phyloP scores from a whole-genome alignment of 2,888 invertebrate species.

The Limnephilus marmoratus region DNA sequence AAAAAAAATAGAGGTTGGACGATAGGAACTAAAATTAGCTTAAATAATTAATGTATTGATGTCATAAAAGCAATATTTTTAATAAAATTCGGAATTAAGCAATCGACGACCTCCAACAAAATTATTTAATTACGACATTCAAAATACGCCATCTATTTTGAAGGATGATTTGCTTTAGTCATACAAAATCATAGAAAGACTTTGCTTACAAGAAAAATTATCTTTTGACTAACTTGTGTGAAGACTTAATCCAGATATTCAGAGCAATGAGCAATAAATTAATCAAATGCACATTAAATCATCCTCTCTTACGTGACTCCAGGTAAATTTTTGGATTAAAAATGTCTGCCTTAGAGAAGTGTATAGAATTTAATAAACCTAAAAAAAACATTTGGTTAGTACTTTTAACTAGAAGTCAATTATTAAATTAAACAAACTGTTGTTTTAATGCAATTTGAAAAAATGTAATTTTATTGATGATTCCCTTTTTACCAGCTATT shows the following conservation, averaged over 20 bases:
- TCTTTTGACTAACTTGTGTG: background rate
- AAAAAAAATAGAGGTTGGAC: background rate
- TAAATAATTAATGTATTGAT: background rate
- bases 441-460: background rate
- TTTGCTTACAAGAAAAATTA: background rate
- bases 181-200: background rate
- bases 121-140: background rate
- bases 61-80: slow-evolving; percentile 27
- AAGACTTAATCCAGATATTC: background rate
- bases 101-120: background rate
- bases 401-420: slow-evolving; percentile 2
- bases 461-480: background rate
- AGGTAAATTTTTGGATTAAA: background rate
- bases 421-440: background rate
- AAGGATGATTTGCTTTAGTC: background rate
- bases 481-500: background rate
- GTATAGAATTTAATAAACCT: background rate
- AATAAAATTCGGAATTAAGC: slow-evolving; percentile 12
- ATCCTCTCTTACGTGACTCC: background rate
- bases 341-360: background rate
- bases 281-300: background rate
- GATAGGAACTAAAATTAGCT: background rate
- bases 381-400: background rate
- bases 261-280: background rate
- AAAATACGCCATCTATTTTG: background rate